Conservation (phyloP, 2,113 vertebrate species). For the Corapipo altera region DNA sequence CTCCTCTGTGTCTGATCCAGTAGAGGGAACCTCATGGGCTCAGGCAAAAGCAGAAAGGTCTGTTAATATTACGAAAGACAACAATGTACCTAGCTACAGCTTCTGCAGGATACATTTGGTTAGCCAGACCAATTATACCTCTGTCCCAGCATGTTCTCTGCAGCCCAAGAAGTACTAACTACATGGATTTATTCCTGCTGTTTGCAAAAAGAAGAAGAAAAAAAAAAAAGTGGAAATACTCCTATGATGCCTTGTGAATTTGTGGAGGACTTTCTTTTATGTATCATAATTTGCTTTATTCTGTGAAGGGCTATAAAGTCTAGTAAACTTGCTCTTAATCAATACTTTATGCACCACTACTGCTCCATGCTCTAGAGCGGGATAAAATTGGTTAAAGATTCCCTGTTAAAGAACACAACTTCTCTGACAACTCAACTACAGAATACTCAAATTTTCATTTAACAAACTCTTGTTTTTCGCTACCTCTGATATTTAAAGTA, state of each 20-base stretch:
- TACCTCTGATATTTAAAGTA: constrained; percentile 5
- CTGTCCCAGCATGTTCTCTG: neutral
- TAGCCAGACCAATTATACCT: neutral
- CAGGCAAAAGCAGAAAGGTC: neutral
- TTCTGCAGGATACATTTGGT: neutral
- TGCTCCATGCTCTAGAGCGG: neutral
- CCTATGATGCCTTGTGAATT: neutral
- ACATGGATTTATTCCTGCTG: neutral
- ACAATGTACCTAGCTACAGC: neutral
- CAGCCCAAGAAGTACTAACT: neutral
- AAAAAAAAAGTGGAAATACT: neutral
- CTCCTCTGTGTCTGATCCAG: neutral
- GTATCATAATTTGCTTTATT: neutral
- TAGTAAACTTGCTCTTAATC: neutral
- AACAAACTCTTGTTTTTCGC: neutral
- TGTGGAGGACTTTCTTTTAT: neutral
- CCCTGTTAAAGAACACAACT: constrained; percentile 31
- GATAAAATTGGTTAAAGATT: neutral
- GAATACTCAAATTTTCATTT: constrained; percentile 11
- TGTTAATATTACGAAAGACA: neutral
- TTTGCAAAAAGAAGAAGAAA: too few relatives aligned
- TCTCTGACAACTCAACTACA: constrained; percentile 23
- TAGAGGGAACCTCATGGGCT: neutral
- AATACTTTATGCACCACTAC: neutral
- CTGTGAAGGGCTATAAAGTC: neutral